Base-by-base conservation (phyloP, 2,797 vertebrate genomes). In the Merluccius polli region DNA sequence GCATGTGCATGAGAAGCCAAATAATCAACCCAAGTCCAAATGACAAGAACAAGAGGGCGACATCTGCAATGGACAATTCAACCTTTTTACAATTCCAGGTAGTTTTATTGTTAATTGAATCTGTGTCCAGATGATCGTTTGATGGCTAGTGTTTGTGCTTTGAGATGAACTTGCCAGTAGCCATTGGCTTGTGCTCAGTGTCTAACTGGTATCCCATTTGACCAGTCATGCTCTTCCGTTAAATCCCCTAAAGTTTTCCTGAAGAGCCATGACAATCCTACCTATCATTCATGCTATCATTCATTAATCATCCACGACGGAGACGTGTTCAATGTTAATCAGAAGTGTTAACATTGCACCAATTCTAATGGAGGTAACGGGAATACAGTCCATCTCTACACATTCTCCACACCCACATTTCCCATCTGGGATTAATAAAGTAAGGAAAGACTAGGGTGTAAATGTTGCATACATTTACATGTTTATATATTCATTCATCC, bases 1-100 rank as follows among this genome's bases (percentile, higher is more conserved):
- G 92, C 92, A 93, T 92, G 90, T 78, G 78, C 84, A 82, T 82
- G 81, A 79, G 65, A 81, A 73, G 4, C 80, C 80, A 81, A 84
- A 75, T 15, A 30, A 15, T 68, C 13, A 29, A 13, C 52, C 52
- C 21, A 8, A 65, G 3, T 27, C 59, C 21, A 77, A 78, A 48
- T 32, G 74, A 78, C 68, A 24, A 76, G 69, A 68, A 67, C 79
- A 76, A 48, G 75, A 36, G 12, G n/a, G n/a, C 7, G 67, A 78
- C 41, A 31, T 68, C 21, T 31, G 48, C 29, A n/a, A 68, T 30
- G 11, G 24, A 8, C 10, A 12, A 68, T 12, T 30, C 24, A 32
- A 15, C 13, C 13, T n/a, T 16, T 18, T 68, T 30, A 68, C 15
- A 65, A 44, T 32, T 73, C 21, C 15, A 18, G 8, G 30, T 73